phyloP scores from a whole-genome alignment of 2,113 vertebrate genomes.

The Megaceryle torquata region DNA sequence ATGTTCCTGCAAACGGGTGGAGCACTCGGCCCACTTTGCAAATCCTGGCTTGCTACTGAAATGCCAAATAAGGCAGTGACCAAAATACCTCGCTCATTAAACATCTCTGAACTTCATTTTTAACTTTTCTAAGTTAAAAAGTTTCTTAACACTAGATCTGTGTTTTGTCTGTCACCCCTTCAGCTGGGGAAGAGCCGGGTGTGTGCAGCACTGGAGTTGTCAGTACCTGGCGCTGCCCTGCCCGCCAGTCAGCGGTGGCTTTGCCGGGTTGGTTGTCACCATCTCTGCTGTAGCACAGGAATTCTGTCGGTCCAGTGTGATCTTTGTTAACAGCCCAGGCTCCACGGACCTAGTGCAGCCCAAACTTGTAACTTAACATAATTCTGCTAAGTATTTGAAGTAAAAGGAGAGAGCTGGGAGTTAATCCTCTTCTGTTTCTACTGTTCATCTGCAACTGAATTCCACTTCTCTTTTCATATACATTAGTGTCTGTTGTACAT shows the following conservation, averaged over 20 bases:
- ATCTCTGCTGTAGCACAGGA: neutral
- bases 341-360: neutral
- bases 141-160: neutral
- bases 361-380: neutral
- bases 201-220: rapidly evolving
- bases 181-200: neutral
- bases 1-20: neutral
- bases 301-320: rapidly evolving
- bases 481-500: neutral
- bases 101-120: neutral
- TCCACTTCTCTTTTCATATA: neutral
- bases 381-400: neutral
- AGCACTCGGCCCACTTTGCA: neutral
- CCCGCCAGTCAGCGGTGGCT: rapidly evolving
- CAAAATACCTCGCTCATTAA: neutral
- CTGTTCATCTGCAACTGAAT: neutral
- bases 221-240: neutral
- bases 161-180: neutral
- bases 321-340: neutral
- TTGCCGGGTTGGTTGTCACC: neutral
- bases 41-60: neutral
- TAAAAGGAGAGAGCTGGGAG: neutral
- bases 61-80: neutral
- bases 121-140: neutral
- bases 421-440: neutral